Conservation (phyloP, 2,797 vertebrate genomes). For the Bryconaethiops microstoma region DNA sequence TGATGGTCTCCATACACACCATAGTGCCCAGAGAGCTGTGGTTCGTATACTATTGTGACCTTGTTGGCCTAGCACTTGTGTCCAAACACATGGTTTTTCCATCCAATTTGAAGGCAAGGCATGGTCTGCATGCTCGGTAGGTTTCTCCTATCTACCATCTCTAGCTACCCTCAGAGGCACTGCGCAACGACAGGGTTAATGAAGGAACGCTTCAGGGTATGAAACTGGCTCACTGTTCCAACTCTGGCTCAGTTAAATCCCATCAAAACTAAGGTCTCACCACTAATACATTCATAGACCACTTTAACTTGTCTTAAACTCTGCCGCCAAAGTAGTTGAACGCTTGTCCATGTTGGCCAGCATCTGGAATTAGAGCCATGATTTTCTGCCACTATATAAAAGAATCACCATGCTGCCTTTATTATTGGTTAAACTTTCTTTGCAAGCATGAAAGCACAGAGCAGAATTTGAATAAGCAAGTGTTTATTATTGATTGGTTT, state of each 20-base stretch:
- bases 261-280: neutral
- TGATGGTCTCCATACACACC: constrained; percentile 20
- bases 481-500: neutral
- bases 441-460: neutral
- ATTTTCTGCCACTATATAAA: neutral
- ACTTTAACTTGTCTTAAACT: neutral
- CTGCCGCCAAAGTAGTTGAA: neutral
- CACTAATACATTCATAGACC: neutral
- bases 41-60: constrained; percentile 10
- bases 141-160: constrained; percentile 36
- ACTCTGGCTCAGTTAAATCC: neutral
- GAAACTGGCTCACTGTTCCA: neutral
- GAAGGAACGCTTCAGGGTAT: neutral
- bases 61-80: neutral
- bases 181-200: constrained; percentile 26
- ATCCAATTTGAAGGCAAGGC: constrained; percentile 44
- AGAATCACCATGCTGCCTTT: neutral
- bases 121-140: constrained; percentile 19
- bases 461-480: neutral
- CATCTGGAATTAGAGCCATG: too few species aligned
- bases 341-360: neutral
- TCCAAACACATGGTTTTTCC: constrained; percentile 35
- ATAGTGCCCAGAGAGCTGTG: neutral
- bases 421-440: neutral
- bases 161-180: constrained; percentile 8